Evolutionary conservation across 2,797 vertebrate genomes (phyloP).

Genomic region (Peromyscus aztecus): DNA sequence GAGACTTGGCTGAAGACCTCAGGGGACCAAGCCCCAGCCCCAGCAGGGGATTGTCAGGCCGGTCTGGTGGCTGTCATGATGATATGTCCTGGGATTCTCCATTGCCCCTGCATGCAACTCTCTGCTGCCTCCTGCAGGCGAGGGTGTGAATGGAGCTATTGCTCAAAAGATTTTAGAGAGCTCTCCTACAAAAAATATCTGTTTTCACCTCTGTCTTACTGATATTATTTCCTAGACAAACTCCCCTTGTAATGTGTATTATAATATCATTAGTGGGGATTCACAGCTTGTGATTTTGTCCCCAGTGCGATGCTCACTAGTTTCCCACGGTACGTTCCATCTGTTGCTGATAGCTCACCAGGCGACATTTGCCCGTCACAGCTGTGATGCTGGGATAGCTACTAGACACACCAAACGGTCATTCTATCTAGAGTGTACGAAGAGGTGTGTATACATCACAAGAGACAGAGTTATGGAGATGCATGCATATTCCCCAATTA

Average conservation of each 20-base stretch:
- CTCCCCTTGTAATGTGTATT: fast-evolving
- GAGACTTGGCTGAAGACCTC: background rate
- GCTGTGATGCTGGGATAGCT: background rate
- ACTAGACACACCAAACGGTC: background rate
- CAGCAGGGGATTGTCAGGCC: background rate
- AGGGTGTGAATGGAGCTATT: background rate
- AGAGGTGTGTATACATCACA: background rate
- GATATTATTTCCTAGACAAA: background rate
- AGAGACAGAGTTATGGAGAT: background rate
- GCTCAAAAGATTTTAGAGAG: background rate
- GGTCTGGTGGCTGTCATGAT: background rate
- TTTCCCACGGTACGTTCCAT: fast-evolving
- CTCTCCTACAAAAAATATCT: background rate
- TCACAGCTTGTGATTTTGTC: background rate
- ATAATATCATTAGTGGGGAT: fast-evolving
- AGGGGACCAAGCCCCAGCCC: background rate
- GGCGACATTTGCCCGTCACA: too few species aligned
- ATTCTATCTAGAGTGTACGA: background rate
- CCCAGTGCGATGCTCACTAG: fast-evolving
- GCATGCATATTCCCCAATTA: too few species aligned
- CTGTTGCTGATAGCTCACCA: fast-evolving
- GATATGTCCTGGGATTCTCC: fast-evolving
- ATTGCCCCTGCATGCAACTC: background rate
- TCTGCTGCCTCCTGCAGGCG: slow-evolving; percentile 17
- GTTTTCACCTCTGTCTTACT: background rate